Evolutionary conservation across 2,888 invertebrate genomes (phyloP).

Genomic region (Drosophila paramelanica): DNA sequence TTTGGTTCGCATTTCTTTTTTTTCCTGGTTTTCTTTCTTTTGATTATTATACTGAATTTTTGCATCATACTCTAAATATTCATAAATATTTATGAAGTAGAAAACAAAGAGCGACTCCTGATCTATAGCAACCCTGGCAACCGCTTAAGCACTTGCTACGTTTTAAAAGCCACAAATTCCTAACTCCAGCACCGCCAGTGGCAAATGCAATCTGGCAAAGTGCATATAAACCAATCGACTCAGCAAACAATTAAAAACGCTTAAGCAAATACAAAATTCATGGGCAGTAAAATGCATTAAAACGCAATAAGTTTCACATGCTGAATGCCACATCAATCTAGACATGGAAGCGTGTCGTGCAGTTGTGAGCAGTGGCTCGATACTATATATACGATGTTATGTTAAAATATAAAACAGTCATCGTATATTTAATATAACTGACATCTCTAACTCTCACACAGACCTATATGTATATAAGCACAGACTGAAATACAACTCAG

Average conservation of each 20-base stretch:
- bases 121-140: constrained; percentile 24
- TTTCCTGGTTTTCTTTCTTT: constrained; percentile 23
- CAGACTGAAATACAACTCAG: constrained; percentile 21
- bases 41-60: constrained; percentile 54
- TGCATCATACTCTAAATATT: constrained; percentile 61
- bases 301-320: constrained; percentile 15
- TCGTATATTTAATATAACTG: neutral
- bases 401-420: too few relatives aligned
- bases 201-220: constrained; percentile 47
- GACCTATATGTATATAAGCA: neutral
- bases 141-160: constrained; percentile 1
- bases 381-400: too few relatives aligned
- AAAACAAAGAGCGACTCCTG: constrained; percentile 33
- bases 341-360: constrained; percentile 1
- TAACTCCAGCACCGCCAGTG: constrained; percentile 1
- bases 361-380: too few relatives aligned
- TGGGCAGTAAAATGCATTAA: constrained; percentile 17
- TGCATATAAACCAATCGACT: constrained; percentile 32
- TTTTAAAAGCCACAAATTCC: constrained; percentile 10
- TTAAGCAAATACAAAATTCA: constrained; percentile 26
- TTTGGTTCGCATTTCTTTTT: constrained; percentile 34
- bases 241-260: constrained; percentile 43
- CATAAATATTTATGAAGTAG: constrained; percentile 76
- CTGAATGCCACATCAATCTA: neutral
- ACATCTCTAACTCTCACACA: constrained; percentile 6